A percentile compares a stretch with the other conserved stretches of the same genome.
Evolutionary conservation across 2,113 vertebrate species (phyloP).

Genomic region (Onychostoma macrolepis): DNA sequence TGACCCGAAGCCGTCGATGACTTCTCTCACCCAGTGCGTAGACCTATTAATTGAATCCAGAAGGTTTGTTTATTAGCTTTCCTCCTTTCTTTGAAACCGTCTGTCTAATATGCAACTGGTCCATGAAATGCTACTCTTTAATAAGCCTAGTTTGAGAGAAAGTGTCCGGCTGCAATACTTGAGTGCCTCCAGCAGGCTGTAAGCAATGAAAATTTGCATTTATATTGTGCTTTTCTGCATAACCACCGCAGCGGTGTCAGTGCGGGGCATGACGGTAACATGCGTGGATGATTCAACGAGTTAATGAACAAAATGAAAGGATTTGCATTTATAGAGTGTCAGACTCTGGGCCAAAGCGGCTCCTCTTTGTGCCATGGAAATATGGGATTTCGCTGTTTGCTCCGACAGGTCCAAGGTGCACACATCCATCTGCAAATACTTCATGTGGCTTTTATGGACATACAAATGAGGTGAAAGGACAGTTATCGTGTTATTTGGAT

Average conservation of each 20-base stretch:
- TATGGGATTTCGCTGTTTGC: constrained; percentile 36
- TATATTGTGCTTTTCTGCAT: constrained; percentile 63
- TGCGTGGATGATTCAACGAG: constrained; percentile 57
- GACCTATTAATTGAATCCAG: constrained; percentile 44
- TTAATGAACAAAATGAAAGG: constrained; percentile 59
- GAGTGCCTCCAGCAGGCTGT: constrained; percentile 50
- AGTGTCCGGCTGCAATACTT: constrained; percentile 48
- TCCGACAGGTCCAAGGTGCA: constrained; percentile 19
- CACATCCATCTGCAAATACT: constrained; percentile 26
- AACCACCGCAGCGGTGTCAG: constrained; percentile 46
- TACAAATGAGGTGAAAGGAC: constrained; percentile 36
- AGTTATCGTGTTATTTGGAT: background rate
- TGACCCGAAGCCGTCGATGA: constrained; percentile 5
- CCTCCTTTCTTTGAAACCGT: constrained; percentile 1
- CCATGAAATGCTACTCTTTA: constrained; percentile 54
- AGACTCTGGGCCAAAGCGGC: constrained; percentile 22
- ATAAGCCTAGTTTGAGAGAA: constrained; percentile 52
- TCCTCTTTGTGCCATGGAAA: constrained; percentile 27
- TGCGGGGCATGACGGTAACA: constrained; percentile 49
- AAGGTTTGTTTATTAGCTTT: constrained; percentile 52
- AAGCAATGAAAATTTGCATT: constrained; percentile 69
- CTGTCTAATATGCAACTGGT: constrained; percentile 43
- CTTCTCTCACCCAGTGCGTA: background rate
- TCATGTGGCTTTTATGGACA: background rate
- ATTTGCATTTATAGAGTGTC: constrained; percentile 58